Evolutionary conservation across 2,113 vertebrate genomes (phyloP).

Genomic region (Carassius auratus): DNA sequence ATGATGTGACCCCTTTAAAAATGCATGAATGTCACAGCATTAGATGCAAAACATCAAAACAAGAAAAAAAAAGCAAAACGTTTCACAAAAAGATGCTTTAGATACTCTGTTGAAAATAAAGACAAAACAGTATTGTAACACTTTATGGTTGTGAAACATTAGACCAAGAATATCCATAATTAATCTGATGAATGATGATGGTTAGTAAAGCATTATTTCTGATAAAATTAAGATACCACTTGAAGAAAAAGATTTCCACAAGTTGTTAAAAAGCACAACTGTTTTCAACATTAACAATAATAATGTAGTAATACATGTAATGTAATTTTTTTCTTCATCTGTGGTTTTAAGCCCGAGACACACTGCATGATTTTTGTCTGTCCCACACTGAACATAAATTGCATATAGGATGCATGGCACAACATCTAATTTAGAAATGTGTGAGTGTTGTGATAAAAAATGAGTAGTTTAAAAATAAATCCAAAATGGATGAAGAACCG

Average conservation of each 20-base stretch:
- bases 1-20: conserved; percentile 23
- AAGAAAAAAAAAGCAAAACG: conserved; percentile 1
- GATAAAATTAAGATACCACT: neutral
- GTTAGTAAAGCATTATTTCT: neutral
- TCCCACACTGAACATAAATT: too few species aligned
- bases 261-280: neutral
- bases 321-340: neutral
- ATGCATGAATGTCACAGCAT: conserved; percentile 19
- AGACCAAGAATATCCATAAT: neutral
- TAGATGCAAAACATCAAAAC: conserved; percentile 4
- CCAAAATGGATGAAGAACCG: neutral
- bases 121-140: neutral
- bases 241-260: neutral
- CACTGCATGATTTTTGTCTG: too few species aligned
- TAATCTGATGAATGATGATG: neutral
- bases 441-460: neutral
- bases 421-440: neutral
- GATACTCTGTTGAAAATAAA: neutral
- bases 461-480: neutral
- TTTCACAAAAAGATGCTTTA: neutral
- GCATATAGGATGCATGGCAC: neutral
- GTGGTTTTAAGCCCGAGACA: neutral
- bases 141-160: neutral
- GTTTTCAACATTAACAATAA: neutral
- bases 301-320: too few species aligned